Evolutionary conservation across 1,140 invertebrate genomes (phyloP), one percentile per base, ranked within the genome.

Genomic region (Pissodes strobi): DNA sequence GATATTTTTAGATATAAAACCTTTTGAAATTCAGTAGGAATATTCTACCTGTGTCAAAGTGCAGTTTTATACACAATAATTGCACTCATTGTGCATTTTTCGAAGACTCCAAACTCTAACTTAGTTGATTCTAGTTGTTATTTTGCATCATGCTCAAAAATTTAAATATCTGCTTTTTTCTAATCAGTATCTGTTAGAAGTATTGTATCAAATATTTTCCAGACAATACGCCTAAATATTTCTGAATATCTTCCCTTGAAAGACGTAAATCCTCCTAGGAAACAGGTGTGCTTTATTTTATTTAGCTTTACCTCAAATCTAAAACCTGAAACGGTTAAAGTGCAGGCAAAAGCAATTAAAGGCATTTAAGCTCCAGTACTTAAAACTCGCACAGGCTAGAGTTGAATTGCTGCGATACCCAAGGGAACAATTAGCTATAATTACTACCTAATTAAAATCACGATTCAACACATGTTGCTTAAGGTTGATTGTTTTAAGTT

Each of bases 291-390:
- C 17, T 10, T 18, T 12, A 23, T 49, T 23, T 49, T 22, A 22
- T 49, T 49, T 22, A 49, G 46, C 22, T 25, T 49, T 22, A 22
- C 17, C 41, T 18, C 17, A 49, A 10, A 22, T 49, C 39, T 17
- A 15, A 43, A 43, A 43, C 12, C 39, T 49, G 22, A 49, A 49
- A 18, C 9, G 41, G 9, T 18, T 13, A 18, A 43, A 43, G 12
- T 43, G 41, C 41, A n/a, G 17, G 17, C 41, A 18, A 9, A 43
- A 49, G 46, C 46, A 25, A 22, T 49, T 49, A 22, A 10, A 49
- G 22, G 17, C 46, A 49, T 49, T 49, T 49, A 19, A 49, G n/a
- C 18, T 19, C 10, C 9, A 49, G 17, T 49, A 49, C 17, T 49
- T 18, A 22, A 49, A 49, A 49, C 18, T 49, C 22, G 21, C 10